Conservation (phyloP, 2,888 invertebrate genomes). For the Onchidella celtica region DNA sequence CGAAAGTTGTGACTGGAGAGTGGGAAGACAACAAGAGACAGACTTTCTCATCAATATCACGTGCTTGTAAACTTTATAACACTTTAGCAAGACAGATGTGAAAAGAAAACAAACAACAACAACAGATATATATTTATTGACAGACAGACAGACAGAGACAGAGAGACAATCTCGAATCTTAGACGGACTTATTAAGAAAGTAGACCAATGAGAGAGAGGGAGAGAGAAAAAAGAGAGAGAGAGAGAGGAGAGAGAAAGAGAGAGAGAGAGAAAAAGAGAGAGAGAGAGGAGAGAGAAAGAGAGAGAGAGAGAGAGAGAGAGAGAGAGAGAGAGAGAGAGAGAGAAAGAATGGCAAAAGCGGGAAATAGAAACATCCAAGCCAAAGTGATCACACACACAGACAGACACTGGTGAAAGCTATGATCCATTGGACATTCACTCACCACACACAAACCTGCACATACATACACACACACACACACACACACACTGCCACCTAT, state of each 20-base stretch:
- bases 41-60: too few relatives aligned
- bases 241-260: not conserved
- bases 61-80: too few relatives aligned
- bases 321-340: not conserved
- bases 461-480: too few relatives aligned
- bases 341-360: not conserved
- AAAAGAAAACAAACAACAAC: not conserved
- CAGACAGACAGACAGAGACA: slow-evolving; percentile 28
- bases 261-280: not conserved
- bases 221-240: not conserved
- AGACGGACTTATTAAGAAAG: not conserved
- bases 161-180: too few relatives aligned
- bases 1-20: too few relatives aligned
- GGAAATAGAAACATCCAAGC: not conserved
- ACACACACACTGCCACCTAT: too few relatives aligned
- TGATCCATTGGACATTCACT: too few relatives aligned
- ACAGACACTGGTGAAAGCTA: too few relatives aligned
- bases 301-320: slow-evolving; percentile 5
- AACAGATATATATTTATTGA: slow-evolving; percentile 7
- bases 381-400: too few relatives aligned
- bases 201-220: not conserved
- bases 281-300: slow-evolving; percentile 2
- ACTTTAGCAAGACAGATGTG: not conserved
- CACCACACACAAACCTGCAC: too few relatives aligned
- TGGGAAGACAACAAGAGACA: too few relatives aligned